A percentile compares a stretch with the other conserved stretches of the same genome.
Evolutionary conservation across 2,888 invertebrate genomes (phyloP).

Genomic region (Mylabris sibirica): DNA sequence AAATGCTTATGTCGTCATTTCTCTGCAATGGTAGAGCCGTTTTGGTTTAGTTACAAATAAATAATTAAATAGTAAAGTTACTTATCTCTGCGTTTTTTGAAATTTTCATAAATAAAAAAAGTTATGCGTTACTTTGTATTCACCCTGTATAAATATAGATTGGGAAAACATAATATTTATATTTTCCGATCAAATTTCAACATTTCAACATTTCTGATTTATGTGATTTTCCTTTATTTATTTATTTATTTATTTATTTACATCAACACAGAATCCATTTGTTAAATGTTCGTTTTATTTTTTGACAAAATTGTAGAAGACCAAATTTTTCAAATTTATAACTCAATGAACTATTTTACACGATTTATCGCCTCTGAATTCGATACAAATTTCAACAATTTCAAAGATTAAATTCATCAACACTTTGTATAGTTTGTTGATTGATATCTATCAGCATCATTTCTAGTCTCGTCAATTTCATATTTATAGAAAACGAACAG

Average conservation of each 20-base stretch:
- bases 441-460: not conserved
- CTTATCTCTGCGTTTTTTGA: too few species aligned
- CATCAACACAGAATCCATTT: not conserved
- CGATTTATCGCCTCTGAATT: not conserved
- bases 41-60: too few species aligned
- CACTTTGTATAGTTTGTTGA: not conserved
- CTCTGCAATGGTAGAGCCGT: too few species aligned
- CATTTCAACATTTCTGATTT: not conserved
- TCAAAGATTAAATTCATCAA: not conserved
- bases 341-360: not conserved
- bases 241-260: conserved; percentile 2
- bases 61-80: too few species aligned
- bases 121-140: too few species aligned
- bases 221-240: not conserved
- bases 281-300: not conserved
- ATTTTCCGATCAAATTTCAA: not conserved
- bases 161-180: not conserved
- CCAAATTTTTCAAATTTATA: not conserved
- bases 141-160: too few species aligned
- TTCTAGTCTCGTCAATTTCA: not conserved
- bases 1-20: too few species aligned
- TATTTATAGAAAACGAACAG: too few species aligned
- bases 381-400: not conserved
- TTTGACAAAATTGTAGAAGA: not conserved
- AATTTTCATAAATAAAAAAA: too few species aligned